Evolutionary conservation across 2,888 invertebrate genomes (phyloP).

Genomic region (Andrena minutula): DNA sequence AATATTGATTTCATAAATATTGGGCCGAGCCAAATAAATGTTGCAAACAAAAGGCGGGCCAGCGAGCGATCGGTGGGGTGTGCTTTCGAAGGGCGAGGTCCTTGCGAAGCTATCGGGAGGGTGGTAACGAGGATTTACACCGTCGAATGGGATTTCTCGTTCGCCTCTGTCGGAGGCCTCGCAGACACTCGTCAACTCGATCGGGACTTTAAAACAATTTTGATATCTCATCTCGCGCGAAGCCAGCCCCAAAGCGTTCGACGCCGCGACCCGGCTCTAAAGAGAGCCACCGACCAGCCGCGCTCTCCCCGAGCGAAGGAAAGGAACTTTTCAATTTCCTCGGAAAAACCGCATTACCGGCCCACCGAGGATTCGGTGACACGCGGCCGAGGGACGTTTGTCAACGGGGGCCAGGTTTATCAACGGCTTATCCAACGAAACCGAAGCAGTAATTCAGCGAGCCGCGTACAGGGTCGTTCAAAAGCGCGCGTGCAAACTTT

Average conservation of each 20-base stretch:
- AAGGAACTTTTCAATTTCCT: conserved; percentile 74
- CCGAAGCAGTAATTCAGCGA: conserved; percentile 37
- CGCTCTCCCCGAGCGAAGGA: neutral
- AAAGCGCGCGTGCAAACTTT: conserved; percentile 30
- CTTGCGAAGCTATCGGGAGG: conserved; percentile 29
- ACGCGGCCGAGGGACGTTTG: conserved; percentile 29
- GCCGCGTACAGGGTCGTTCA: conserved; percentile 4
- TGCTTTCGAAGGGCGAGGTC: conserved; percentile 45
- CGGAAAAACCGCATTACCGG: conserved; percentile 43
- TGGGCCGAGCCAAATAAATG: conserved; percentile 33
- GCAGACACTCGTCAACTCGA: conserved; percentile 72
- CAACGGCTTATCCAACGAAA: conserved; percentile 47
- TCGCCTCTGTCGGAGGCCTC: conserved; percentile 32
- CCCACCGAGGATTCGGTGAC: conserved; percentile 44
- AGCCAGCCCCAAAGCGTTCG: conserved; percentile 31
- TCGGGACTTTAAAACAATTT: conserved; percentile 77
- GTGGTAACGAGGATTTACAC: conserved; percentile 50
- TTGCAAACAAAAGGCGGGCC: conserved; percentile 16
- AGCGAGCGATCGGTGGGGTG: neutral
- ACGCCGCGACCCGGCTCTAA: conserved; percentile 34
- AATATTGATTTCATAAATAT: conserved; percentile 52
- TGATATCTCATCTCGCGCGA: conserved; percentile 73
- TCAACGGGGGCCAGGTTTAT: conserved; percentile 34
- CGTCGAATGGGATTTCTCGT: conserved; percentile 59
- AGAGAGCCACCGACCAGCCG: conserved; percentile 1